phyloP scores from a whole-genome alignment of 2,113 vertebrate species.

The Atlantisia rogersi region DNA sequence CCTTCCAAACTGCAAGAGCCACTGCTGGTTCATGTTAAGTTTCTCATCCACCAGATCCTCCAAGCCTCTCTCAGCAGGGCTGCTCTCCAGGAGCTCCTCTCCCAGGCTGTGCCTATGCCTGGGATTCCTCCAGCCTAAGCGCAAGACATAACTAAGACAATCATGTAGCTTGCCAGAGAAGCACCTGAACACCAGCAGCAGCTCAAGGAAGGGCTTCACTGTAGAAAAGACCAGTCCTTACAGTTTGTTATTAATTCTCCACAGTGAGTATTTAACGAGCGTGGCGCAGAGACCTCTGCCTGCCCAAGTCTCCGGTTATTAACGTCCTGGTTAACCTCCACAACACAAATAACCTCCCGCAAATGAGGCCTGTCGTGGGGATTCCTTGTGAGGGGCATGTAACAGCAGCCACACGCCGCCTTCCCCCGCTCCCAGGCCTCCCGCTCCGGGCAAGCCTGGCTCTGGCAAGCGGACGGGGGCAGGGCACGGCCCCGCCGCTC shows the following conservation, averaged over 20 bases:
- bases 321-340: not conserved
- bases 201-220: not conserved
- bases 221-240: not conserved
- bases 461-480: not conserved
- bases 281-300: not conserved
- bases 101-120: too few species aligned
- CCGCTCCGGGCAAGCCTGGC: not conserved
- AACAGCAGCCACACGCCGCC: not conserved
- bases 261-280: not conserved
- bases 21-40: too few species aligned
- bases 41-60: too few species aligned
- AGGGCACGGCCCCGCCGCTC: not conserved
- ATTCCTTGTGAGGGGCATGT: not conserved
- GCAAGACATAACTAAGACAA: not conserved
- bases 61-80: too few species aligned
- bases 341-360: not conserved
- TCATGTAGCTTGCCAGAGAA: not conserved
- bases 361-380: not conserved
- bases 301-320: not conserved
- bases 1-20: too few species aligned
- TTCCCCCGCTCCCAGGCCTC: not conserved
- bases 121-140: too few species aligned
- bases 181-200: not conserved
- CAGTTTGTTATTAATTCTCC: not conserved
- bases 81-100: too few species aligned